phyloP scores from a whole-genome alignment of 2,888 invertebrate genomes.

The Drosophila ustulata region DNA sequence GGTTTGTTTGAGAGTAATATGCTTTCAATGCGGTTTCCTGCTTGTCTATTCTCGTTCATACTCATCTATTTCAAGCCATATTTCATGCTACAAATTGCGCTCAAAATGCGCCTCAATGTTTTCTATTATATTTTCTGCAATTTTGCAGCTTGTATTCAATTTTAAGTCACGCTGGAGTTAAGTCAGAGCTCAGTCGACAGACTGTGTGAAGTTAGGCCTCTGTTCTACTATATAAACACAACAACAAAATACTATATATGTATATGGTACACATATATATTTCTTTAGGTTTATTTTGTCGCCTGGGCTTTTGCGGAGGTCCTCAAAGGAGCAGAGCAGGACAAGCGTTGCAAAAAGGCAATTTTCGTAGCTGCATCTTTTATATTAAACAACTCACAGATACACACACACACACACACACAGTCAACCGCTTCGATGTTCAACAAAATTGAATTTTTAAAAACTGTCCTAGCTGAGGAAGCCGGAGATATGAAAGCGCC shows the following conservation, averaged over 20 bases:
- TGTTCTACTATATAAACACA: slow-evolving; percentile 8
- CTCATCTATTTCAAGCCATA: slow-evolving; percentile 11
- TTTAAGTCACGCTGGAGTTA: slow-evolving; percentile 30
- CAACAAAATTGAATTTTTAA: slow-evolving; percentile 79
- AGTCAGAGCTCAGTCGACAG: neutral
- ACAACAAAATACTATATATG: slow-evolving; percentile 11
- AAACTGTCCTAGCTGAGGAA: slow-evolving; percentile 72
- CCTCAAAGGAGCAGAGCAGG: slow-evolving; percentile 6
- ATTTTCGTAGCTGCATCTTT: slow-evolving; percentile 70
- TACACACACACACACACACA: slow-evolving; percentile 17
- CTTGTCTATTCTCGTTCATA: slow-evolving; percentile 7
- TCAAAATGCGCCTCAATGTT: slow-evolving; percentile 19
- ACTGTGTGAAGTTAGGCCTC: slow-evolving; percentile 27
- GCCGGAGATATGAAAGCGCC: slow-evolving; percentile 73
- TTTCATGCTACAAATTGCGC: slow-evolving; percentile 26
- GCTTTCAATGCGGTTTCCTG: slow-evolving; percentile 21
- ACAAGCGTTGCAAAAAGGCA: slow-evolving; percentile 60
- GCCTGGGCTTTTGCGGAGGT: slow-evolving; percentile 27
- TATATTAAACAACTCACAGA: slow-evolving; percentile 54
- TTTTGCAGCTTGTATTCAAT: slow-evolving; percentile 46
- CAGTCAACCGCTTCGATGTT: slow-evolving; percentile 66
- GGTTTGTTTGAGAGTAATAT: slow-evolving; percentile 20
- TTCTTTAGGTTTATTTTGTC: slow-evolving; percentile 43
- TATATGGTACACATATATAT: too few species aligned
- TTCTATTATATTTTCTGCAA: slow-evolving; percentile 25